Base-by-base conservation (phyloP, 2,797 vertebrate genomes). In the Alectoris magna region DNA sequence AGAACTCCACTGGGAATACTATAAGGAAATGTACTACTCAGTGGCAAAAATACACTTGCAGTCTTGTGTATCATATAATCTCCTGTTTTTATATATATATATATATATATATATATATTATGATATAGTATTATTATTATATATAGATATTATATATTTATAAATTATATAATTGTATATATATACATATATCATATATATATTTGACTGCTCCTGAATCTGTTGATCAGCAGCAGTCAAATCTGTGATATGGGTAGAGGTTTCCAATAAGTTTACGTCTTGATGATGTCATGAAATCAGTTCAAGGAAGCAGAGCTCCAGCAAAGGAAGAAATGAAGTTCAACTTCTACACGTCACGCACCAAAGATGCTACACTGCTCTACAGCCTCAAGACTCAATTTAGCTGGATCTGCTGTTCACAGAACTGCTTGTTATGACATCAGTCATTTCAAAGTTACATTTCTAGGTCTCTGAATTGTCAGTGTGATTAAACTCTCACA, bases 401-500 rank as follows among this genome's bases (percentile, higher is more conserved):
- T 63, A 84, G 90, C n/a, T 1, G 4, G 46, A 87, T 84, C 46
- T 91, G 75, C 70, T 70, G 55, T 39, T 70, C 48, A 29, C 36
- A 53, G 22, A 44, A 53, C 39, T 44, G 53, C 39, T 53, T 53
- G 39, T 79, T 88, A 67, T 34, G 79, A 90, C 53, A 91, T 44
- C 67, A 90, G 46, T 86, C 38, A 82, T 72, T 92, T 60, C 39
- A 68, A 84, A 75, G 64, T 86, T 72, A 62, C 2, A 31, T 79
- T 88, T 92, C 79, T 85, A 85, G 22, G n/a, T 75, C 46, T 89
- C 69, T 78, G 73, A 95, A 83, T 75, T 87, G 55, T 85, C 90
- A 80, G 17, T 69, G 49, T 74, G 93, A 88, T 93, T 91, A 90
- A 91, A 83, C 34, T 74, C 82, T 89, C 14, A 71, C 22, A 83